Evolutionary conservation across 2,797 vertebrate genomes (phyloP).

Genomic region (Lates japonicus): DNA sequence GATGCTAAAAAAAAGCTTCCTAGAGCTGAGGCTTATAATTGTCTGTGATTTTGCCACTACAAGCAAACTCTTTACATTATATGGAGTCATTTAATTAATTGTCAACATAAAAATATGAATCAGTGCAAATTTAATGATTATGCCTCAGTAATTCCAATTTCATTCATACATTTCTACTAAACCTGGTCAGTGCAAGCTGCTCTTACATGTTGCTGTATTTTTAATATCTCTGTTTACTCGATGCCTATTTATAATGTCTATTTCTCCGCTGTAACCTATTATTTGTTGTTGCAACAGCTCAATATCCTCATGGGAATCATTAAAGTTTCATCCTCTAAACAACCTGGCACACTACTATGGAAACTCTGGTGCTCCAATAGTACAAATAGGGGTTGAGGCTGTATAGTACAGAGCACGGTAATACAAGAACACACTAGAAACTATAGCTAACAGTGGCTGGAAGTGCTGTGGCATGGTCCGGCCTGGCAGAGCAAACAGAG

Average conservation of each 20-base stretch:
- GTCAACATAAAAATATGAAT: not conserved
- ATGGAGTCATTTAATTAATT: not conserved
- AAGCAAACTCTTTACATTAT: not conserved
- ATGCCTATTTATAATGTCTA: slow-evolving; percentile 13
- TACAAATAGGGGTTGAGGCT: slow-evolving; percentile 25
- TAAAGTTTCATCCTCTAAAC: slow-evolving; percentile 57
- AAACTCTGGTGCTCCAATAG: slow-evolving; percentile 44
- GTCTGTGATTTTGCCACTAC: not conserved
- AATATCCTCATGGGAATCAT: slow-evolving; percentile 49
- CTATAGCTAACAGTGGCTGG: slow-evolving; percentile 26
- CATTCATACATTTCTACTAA: not conserved
- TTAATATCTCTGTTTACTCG: slow-evolving; percentile 3
- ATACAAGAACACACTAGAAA: slow-evolving; percentile 29
- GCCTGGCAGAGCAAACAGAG: slow-evolving; percentile 48
- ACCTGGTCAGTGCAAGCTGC: not conserved
- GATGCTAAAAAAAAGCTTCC: not conserved
- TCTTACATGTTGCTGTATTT: not conserved
- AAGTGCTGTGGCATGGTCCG: slow-evolving; percentile 13
- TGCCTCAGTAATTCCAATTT: not conserved
- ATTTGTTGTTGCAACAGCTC: slow-evolving; percentile 33
- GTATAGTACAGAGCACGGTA: not conserved
- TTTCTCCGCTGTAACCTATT: slow-evolving; percentile 32
- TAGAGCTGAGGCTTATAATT: no score
- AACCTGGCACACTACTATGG: slow-evolving; percentile 50
- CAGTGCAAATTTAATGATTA: not conserved